Evolutionary conservation across 1,140 invertebrate genomes (phyloP), one percentile per base, ranked within the genome.

Genomic region (Chymomyza costata): DNA sequence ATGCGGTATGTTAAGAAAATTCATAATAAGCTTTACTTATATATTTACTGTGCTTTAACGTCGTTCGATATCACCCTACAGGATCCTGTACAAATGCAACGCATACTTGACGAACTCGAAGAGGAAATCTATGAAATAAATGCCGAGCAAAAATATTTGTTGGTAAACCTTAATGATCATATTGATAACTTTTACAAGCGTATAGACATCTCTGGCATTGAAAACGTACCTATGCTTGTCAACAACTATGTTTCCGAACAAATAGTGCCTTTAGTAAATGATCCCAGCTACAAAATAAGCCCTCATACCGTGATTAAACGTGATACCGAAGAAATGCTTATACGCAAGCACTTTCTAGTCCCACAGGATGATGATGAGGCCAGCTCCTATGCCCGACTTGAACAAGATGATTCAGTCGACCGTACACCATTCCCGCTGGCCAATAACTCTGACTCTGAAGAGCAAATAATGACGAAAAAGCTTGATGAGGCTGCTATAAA

Each of bases 1-100:
- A 82, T 68, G 76, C 76, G 66, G 73, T 84, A 60, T 65, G 82
- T 74, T n/a, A n/a, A n/a, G n/a, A n/a, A n/a, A n/a, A n/a, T n/a
- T n/a, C n/a, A n/a, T n/a, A n/a, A n/a, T n/a, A n/a, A n/a, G n/a
- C n/a, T n/a, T n/a, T n/a, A n/a, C n/a, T n/a, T n/a, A n/a, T n/a
- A n/a, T n/a, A 39, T 16, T 39, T 39, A 39, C 17, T 16, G 21
- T 44, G n/a, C 37, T 34, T 14, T 19, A 3, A 37, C 16, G 11
- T n/a, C n/a, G n/a, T n/a, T n/a, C n/a, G n/a, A n/a, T n/a, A n/a
- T n/a, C n/a, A n/a, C 37, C 15, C 10, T 14, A 14, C 44, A 84
- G 82, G 73, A 84, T 62, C 78, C 82, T 11, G 52, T 71, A 13
- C 73, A 82, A 46, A 84, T 82, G 66, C 73, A 66, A 15, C 73